Evolutionary conservation across 2,888 invertebrate genomes (phyloP), one percentile per base, ranked within the genome.

Genomic region (Aromia moschata): DNA sequence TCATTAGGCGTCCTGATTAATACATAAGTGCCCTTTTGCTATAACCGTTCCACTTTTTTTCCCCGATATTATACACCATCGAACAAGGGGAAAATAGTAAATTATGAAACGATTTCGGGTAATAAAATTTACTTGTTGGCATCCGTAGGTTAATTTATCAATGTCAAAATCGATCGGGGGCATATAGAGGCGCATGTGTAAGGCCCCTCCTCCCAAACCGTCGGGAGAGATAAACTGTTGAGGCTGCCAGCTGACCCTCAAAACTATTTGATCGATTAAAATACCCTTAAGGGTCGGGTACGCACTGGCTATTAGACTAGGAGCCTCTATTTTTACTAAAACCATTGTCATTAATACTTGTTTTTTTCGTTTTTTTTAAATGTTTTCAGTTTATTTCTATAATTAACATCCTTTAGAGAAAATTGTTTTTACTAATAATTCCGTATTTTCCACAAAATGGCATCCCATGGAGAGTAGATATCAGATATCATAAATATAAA

Each of bases 61-160:
- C n/a, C n/a, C n/a, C n/a, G n/a, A n/a, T n/a, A 43, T 58, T 58
- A 43, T 44, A 47, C 44, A 54, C 44, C 58, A 46, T 58, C 62
- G 60, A 63, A 63, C 53, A 60, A 56, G 61, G 63, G 60, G 61
- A 66, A 64, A 64, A 64, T 57, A 60, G 66, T 64, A 54, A 62
- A 66, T 66, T 64, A 66, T 60, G 59, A 58, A 58, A 58, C 63
- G 60, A 66, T 66, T 63, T 62, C 56, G 57, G 47, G 56, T 66
- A 65, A 64, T 66, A 64, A 64, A 64, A 66, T 66, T 64, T 66
- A 66, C 64, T 66, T 66, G 64, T 66, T 66, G 65, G 63, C 65
- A 60, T 64, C 64, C 57, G 62, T 62, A 46, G 58, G 56, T 54
- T 64, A 60, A 66, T 66, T 66, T 57, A 64, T 66, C 66, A 66